A percentile compares a stretch with the other conserved stretches of the same genome.
These are phyloP conservation scores for Crossoptilon crossoptilon DNA, from an alignment of 2,797 vertebrate species.

Conservation along the genomic window DNA sequence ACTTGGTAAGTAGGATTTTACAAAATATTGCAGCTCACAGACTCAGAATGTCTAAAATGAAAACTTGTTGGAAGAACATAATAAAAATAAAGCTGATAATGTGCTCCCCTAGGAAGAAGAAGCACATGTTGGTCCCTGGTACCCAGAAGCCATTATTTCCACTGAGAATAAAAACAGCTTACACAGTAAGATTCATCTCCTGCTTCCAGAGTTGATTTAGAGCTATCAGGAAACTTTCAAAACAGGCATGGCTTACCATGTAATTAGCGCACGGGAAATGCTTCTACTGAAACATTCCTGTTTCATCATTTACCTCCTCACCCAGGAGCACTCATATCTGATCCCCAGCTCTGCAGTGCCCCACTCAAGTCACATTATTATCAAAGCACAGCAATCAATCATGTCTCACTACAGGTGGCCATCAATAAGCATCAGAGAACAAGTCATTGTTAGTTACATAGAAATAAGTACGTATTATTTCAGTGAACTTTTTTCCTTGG, in stretches of 20 bases:
- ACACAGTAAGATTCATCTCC: background rate
- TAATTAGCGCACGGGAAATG: background rate
- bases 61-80: constrained; percentile 17
- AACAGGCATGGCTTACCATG: background rate
- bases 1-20: background rate
- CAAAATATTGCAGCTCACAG: constrained; percentile 15
- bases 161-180: constrained; percentile 2
- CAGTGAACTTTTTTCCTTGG: background rate
- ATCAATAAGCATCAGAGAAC: constrained; percentile 6
- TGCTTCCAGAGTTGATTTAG: background rate
- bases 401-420: background rate
- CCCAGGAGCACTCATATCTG: background rate
- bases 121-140: background rate
- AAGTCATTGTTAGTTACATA: background rate
- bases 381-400: constrained; percentile 11
- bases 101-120: background rate
- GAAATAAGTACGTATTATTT: background rate
- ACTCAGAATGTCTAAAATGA: constrained; percentile 40
- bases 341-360: background rate
- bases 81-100: constrained; percentile 48
- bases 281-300: background rate
- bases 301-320: background rate
- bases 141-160: background rate
- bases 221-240: constrained; percentile 9
- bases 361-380: background rate